phyloP scores from a whole-genome alignment of 1,140 invertebrate genomes.

The Gerris buenoi region DNA sequence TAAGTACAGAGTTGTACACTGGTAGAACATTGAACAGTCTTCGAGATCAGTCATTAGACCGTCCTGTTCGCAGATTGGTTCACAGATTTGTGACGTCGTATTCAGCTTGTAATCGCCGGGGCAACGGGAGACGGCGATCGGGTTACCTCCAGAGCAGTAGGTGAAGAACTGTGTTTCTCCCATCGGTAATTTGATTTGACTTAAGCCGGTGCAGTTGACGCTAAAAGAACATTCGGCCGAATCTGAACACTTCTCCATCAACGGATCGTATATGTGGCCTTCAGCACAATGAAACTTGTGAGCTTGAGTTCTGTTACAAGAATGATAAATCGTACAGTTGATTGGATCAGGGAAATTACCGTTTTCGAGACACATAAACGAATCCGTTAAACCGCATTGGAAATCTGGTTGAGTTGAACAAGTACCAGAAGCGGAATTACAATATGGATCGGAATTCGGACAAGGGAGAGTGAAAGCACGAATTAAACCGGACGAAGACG shows the following conservation, averaged over 20 bases:
- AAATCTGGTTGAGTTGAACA: background rate
- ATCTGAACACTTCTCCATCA: background rate
- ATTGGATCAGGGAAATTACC: constrained; percentile 10
- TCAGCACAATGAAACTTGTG: background rate
- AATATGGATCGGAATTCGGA: constrained; percentile 3
- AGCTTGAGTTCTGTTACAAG: background rate
- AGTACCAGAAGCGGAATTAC: constrained; percentile 9
- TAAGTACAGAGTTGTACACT: background rate
- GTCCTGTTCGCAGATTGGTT: constrained; percentile 3
- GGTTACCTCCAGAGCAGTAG: constrained; percentile 4
- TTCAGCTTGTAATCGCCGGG: constrained; percentile 8
- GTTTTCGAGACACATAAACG: constrained; percentile 12
- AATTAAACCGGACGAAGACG: background rate
- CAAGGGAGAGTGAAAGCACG: constrained; percentile 1
- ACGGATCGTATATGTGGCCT: background rate
- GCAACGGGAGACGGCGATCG: constrained; percentile 8
- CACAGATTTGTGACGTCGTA: constrained; percentile 5
- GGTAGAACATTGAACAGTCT: constrained; percentile 12
- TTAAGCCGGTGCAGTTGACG: background rate
- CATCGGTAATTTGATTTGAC: background rate
- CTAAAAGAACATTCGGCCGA: constrained; percentile 3
- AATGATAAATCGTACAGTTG: constrained; percentile 8
- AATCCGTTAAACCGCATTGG: background rate
- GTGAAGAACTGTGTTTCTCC: constrained; percentile 1
- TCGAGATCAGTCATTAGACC: constrained; percentile 2